Base-by-base conservation (phyloP, 1,140 invertebrate genomes). In the Agrypnia vestita region DNA sequence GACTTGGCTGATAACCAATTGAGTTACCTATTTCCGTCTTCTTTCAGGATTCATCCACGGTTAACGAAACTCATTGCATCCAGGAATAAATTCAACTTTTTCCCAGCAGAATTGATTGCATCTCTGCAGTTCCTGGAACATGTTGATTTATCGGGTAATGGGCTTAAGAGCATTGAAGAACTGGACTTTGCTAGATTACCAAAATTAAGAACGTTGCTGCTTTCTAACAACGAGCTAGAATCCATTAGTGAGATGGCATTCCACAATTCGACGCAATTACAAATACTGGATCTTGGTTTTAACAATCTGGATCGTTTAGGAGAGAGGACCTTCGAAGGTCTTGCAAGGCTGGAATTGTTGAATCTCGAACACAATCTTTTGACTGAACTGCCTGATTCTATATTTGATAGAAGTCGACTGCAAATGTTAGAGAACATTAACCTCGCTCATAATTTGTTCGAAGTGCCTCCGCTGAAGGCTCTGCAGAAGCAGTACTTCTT, bases 201-300 rank as follows among this genome's bases (percentile, higher is more conserved):
- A 4, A 90, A 93, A 72, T 87, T 97, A 1, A 90, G 93, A 75
- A 88, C 89, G 1, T 85, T 98, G 25, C 88, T 94, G 80, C 85
- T 97, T 11, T 91, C 93, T 0, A 85, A 93, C 76, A 97, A 97
- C 85, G 88, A 93, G 81, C 91, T 98, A 80, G 95, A 96, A 84
- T 91, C 92, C 74, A 92, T 98, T 11, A 94, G 94, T 81, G 95
- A 96, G 88, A 93, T 95, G 88, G 94, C 96, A 0, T 97, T 97
- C 86, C 94, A 96, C 83, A 97, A 97, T 85, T 97, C 96, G 0
- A 94, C 95, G 0, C 96, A 97, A 87, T 89, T 97, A 73, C 96
- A 97, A 85, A 84, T 92, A 12, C 85, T 98, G 35, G 94, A 97
- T 87, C 87, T 98, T 51, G 92, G 94, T 0, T 84, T 89, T 59